These are phyloP conservation scores for Auanema sp. DNA, from an alignment of 2,888 invertebrate genomes.

Conservation along the genomic window DNA sequence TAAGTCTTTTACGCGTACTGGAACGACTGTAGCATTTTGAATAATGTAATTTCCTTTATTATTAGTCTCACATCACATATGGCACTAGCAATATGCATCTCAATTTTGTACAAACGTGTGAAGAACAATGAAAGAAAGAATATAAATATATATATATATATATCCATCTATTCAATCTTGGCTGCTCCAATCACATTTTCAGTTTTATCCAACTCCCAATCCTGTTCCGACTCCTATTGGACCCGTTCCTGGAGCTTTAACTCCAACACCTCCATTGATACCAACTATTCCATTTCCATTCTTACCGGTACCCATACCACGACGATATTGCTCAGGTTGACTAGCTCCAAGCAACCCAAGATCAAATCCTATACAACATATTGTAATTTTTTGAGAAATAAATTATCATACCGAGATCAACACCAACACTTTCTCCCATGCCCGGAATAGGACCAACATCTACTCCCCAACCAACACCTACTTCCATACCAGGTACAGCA, in stretches of 20 bases:
- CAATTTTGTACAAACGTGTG: too few relatives aligned
- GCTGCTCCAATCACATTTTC: too few relatives aligned
- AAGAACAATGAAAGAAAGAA: too few relatives aligned
- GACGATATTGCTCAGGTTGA: constrained; percentile 48
- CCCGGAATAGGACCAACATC: constrained; percentile 58
- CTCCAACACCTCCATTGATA: constrained; percentile 46
- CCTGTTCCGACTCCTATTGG: constrained; percentile 48
- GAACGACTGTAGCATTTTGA: too few relatives aligned
- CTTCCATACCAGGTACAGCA: constrained; percentile 51
- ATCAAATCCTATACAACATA: constrained; percentile 26
- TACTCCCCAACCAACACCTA: constrained; percentile 52
- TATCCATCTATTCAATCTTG: too few relatives aligned
- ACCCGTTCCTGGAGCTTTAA: constrained; percentile 49
- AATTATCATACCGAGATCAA: constrained; percentile 31
- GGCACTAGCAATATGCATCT: too few relatives aligned
- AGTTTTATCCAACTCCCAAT: constrained; percentile 45
- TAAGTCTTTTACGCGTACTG: too few relatives aligned
- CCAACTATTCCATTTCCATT: constrained; percentile 50
- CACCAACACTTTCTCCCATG: constrained; percentile 52
- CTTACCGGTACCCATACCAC: constrained; percentile 47
- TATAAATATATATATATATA: too few relatives aligned
- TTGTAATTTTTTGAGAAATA: background rate
- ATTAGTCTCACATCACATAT: too few relatives aligned
- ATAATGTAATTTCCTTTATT: too few relatives aligned
- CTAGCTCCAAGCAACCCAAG: constrained; percentile 50